Evolutionary conservation across 2,888 invertebrate species (phyloP).

Genomic region (Nymphalis c-album): DNA sequence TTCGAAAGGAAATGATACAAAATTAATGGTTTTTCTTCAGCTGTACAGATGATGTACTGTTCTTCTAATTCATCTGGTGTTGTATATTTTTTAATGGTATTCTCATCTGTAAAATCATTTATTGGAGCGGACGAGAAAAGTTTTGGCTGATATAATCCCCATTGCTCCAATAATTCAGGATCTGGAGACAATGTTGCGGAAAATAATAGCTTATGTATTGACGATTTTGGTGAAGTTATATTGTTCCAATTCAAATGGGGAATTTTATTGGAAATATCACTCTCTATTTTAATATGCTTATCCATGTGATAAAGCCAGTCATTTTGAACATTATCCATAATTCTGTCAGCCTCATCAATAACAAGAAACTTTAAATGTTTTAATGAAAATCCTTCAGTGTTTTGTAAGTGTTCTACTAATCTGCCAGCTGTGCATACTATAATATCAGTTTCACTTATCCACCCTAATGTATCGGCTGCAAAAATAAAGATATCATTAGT

Average conservation of each 20-base stretch:
- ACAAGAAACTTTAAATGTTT: slow-evolving; percentile 88
- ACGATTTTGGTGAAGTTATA: slow-evolving; percentile 68
- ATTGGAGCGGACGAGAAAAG: slow-evolving; percentile 89
- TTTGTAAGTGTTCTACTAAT: slow-evolving; percentile 93
- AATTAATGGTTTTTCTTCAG: slow-evolving; percentile 89
- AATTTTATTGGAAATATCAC: slow-evolving; percentile 73
- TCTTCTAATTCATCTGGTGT: slow-evolving; percentile 90
- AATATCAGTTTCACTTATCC: slow-evolving; percentile 87
- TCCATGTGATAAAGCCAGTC: slow-evolving; percentile 94
- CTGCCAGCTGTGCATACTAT: slow-evolving; percentile 96
- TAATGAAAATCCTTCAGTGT: slow-evolving; percentile 89
- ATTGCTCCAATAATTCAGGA: slow-evolving; percentile 94
- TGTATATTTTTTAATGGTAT: slow-evolving; percentile 86
- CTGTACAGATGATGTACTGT: slow-evolving; percentile 83
- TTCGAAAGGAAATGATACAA: slow-evolving; percentile 86
- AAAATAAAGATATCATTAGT: slow-evolving; percentile 39
- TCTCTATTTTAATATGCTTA: slow-evolving; percentile 82
- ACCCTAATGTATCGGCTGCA: slow-evolving; percentile 81
- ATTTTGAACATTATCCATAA: slow-evolving; percentile 94
- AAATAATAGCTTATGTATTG: slow-evolving; percentile 94
- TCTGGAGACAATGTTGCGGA: slow-evolving; percentile 99
- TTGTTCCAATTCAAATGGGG: slow-evolving; percentile 77
- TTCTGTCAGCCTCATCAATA: slow-evolving; percentile 98
- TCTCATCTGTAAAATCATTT: slow-evolving; percentile 57
- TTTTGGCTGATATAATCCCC: slow-evolving; percentile 95